A percentile compares a stretch with the other conserved stretches of the same genome.
Conservation (phyloP, 2,888 invertebrate species). For the Serripes groenlandicus region DNA sequence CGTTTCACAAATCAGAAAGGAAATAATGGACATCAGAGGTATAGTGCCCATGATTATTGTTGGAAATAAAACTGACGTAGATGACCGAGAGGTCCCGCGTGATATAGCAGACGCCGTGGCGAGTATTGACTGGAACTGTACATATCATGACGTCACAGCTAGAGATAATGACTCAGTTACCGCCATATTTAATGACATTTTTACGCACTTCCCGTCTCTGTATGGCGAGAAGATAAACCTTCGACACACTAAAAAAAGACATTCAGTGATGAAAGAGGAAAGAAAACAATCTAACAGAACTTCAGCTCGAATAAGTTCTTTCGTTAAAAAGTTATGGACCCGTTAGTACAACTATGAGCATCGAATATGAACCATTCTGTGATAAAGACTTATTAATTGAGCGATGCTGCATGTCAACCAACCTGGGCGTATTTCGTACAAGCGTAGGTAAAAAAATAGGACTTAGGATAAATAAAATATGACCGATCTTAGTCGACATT, state of each 20-base stretch:
- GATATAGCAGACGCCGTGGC: slow-evolving; percentile 91
- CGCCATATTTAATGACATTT: slow-evolving; percentile 45
- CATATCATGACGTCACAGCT: slow-evolving; percentile 52
- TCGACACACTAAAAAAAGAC: neutral
- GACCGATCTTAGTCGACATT: too few species aligned
- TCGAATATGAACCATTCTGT: too few species aligned
- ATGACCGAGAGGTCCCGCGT: slow-evolving; percentile 86
- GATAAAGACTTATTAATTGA: too few species aligned
- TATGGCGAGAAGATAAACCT: slow-evolving; percentile 45
- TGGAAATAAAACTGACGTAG: slow-evolving; percentile 81
- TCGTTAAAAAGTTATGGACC: slow-evolving; percentile 10
- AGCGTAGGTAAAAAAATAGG: too few species aligned
- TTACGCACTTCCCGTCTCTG: slow-evolving; percentile 38
- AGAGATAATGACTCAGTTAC: slow-evolving; percentile 21
- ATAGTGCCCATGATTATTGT: slow-evolving; percentile 79
- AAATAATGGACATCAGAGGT: slow-evolving; percentile 75
- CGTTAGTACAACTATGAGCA: neutral
- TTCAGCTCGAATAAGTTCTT: slow-evolving; percentile 9
- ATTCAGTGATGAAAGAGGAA: neutral
- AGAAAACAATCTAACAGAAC: neutral
- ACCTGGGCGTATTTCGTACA: too few species aligned
- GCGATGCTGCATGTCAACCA: too few species aligned
- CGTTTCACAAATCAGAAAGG: slow-evolving; percentile 74
- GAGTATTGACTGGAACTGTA: slow-evolving; percentile 85
- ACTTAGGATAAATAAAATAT: too few species aligned